These are phyloP conservation scores for Anguilla megastoma DNA, from an alignment of 2,797 vertebrate genomes.

Conservation along the genomic window DNA sequence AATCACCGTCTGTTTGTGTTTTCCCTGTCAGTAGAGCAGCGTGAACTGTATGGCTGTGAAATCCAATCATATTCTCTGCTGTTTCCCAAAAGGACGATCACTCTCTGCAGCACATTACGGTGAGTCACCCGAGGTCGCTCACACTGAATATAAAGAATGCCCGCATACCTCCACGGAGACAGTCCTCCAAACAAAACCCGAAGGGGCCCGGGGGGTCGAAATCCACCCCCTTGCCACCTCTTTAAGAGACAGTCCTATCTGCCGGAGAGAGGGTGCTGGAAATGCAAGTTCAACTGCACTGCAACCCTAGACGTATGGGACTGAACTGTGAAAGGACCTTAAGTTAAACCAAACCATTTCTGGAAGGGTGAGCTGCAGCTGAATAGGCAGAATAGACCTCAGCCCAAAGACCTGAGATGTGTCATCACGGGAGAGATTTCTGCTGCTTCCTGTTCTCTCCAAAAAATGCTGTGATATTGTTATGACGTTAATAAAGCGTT, in stretches of 20 bases:
- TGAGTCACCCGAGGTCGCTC: not conserved
- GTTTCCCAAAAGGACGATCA: not conserved
- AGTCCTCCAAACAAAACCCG: conserved; percentile 12
- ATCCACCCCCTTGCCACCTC: not conserved
- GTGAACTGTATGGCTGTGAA: not conserved
- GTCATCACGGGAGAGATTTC: not conserved
- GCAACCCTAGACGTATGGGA: not conserved
- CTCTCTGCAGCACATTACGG: not conserved
- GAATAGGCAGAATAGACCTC: not conserved
- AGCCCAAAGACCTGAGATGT: not conserved
- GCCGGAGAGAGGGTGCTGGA: not conserved
- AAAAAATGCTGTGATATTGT: not conserved
- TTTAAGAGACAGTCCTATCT: not conserved
- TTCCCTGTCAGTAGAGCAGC: not conserved
- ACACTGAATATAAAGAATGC: conserved; percentile 12
- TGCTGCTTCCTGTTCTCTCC: not conserved
- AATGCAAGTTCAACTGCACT: not conserved
- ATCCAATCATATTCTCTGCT: not conserved
- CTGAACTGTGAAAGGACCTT: not conserved
- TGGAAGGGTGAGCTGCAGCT: not conserved
- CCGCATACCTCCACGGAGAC: not conserved
- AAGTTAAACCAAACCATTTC: not conserved
- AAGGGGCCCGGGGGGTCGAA: not conserved
- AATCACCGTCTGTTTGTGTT: not conserved
- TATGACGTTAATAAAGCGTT: not conserved